Conservation (phyloP, 2,888 invertebrate genomes). For the Sinelater perroti region DNA sequence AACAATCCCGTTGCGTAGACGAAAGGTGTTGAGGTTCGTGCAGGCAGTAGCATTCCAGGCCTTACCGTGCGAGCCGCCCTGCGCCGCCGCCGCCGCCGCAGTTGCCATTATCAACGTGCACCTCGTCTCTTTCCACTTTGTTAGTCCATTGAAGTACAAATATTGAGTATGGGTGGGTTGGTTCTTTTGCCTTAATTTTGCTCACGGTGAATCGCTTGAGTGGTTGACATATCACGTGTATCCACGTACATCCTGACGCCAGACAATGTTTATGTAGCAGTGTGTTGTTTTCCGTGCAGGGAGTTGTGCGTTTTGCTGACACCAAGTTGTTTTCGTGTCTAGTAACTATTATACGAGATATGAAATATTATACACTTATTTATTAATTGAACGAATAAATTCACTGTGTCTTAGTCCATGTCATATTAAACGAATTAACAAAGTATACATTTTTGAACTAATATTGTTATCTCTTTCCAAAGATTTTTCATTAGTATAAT, state of each 20-base stretch:
- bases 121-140: conserved; percentile 63
- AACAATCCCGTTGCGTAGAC: conserved; percentile 17
- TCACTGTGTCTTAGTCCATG: conserved; percentile 63
- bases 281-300: conserved; percentile 46
- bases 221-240: conserved; percentile 48
- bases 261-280: conserved; percentile 37
- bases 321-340: conserved; percentile 52
- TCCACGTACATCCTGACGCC: conserved; percentile 28
- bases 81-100: conserved; percentile 40
- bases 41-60: conserved; percentile 54
- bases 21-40: conserved; percentile 40
- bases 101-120: conserved; percentile 42
- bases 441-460: conserved; percentile 61
- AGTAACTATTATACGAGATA: conserved; percentile 42
- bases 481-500: conserved; percentile 59
- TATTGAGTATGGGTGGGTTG: conserved; percentile 64
- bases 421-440: conserved; percentile 63
- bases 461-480: conserved; percentile 63
- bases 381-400: conserved; percentile 58
- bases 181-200: conserved; percentile 42
- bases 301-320: conserved; percentile 49
- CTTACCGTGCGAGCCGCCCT: conserved; percentile 42
- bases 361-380: conserved; percentile 30
- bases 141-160: conserved; percentile 87
- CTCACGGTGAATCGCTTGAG: conserved; percentile 39